Evolutionary conservation across 2,888 invertebrate species (phyloP), one percentile per base, ranked within the genome.

Genomic region (Eurytoma adleriae): DNA sequence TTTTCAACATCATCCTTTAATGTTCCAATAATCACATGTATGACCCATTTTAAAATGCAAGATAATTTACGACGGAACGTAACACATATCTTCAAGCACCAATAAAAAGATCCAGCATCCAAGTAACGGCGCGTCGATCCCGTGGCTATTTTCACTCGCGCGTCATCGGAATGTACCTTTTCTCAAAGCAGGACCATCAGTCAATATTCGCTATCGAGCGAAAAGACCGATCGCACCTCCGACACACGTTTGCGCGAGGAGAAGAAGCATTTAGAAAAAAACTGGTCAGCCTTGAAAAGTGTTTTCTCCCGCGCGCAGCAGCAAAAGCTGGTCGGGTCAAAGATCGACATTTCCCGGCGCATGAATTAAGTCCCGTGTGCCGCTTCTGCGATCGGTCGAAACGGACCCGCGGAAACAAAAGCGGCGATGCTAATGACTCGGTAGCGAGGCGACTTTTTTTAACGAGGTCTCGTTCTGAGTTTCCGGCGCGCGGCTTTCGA

Each of bases 311-410:
- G 20, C 16, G 14, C 24, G 30, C 61, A 56, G 16, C 40, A 10
- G 7, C n/a, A 20, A 50, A 24, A 62, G 48, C 4, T n/a, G 24
- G 71, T 27, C 72, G 73, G 83, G 84, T 84, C 84, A 84, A 84
- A 85, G 85, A 81, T 84, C 83, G 62, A 64, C 82, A 67, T 83
- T 81, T 83, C 69, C 83, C 79, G 77, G 67, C 24, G 84, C 62
- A 84, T 84, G 79, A 84, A 84, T 85, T 80, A 84, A 79, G 73
- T 61, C 61, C 5, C 72, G 62, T 14, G 61, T 30, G n/a, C n/a
- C 4, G 40, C 54, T 27, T 30, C 3, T 27, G 52, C 24, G 16
- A 24, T 48, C 59, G 61, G 50, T 20, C 50, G 18, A 64, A 56
- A 69, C 30, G 10, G 10, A 18, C 40, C 54, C 3, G 18, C 27